Base-by-base conservation (phyloP, 2,113 vertebrate genomes). In the Neolamprologus longior region DNA sequence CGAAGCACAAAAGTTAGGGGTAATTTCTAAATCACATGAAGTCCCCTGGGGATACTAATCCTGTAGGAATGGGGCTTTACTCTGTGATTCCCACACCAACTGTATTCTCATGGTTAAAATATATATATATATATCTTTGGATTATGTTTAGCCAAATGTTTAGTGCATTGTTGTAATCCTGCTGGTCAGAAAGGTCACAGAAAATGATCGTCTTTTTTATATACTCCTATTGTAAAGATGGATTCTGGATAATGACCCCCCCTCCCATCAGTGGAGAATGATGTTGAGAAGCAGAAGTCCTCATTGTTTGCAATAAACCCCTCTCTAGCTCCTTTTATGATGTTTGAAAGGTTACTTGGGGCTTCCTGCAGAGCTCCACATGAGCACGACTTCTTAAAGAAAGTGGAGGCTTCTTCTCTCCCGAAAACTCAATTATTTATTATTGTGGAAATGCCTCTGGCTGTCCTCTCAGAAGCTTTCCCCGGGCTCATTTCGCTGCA, bases 371-470 rank as follows among this genome's bases (percentile, higher is more conserved):
- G 83, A 24, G 57, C 58, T 52, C 31, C 81, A 55, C 45, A 33
- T 9, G 1, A 40, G 42, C 42, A 24, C 1, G 12, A 76, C 26
- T 81, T 26, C 58, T 80, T 24, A 1, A 85, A 90, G 78, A 91
- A 87, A 73, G 47, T 82, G 13, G 50, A 83, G 52, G 40, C 54
- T 53, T 9, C 71, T 47, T 73, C 54, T 31, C 33, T 40, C n/a
- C 55, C 31, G 7, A 80, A 88, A 86, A 78, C 47, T 83, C 89
- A 58, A 88, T 90, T 89, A 90, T 95, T 93, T 93, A 93, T 95
- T 94, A 92, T 94, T 90, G 81, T 93, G 83, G 90, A 93, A 93
- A 90, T 93, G 88, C 93, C 91, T 88, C 87, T 83, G 91, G 91
- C 86, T 83, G 37, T 82, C 82, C 31, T 85, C 8, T 42, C 73